A percentile compares a stretch with the other conserved stretches of the same genome.
phyloP scores from a whole-genome alignment of 2,113 vertebrate species.

The Oriolus oriolus region DNA sequence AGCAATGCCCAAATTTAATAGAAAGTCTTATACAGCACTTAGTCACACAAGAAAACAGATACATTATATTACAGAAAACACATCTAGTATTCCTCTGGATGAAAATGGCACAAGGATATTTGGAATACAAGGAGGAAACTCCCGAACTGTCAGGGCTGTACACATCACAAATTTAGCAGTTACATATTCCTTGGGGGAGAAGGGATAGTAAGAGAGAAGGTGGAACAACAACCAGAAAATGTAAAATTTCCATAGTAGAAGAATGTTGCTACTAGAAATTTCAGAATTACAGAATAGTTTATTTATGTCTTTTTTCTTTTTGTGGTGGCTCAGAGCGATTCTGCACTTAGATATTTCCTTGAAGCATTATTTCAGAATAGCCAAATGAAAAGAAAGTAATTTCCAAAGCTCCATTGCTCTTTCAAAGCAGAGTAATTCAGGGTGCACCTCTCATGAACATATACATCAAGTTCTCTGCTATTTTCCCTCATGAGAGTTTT shows the following conservation, averaged over 20 bases:
- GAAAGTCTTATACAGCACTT: not conserved
- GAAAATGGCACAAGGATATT: not conserved
- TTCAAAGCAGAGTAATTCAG: not conserved
- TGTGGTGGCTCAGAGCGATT: not conserved
- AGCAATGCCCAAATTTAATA: not conserved
- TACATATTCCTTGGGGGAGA: not conserved
- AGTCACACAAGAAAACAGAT: not conserved
- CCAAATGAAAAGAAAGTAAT: not conserved
- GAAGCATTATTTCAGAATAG: not conserved
- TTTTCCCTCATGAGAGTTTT: not conserved
- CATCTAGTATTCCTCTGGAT: not conserved
- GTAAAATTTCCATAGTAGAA: not conserved
- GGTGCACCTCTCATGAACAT: not conserved
- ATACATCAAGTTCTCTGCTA: not conserved
- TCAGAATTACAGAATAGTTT: not conserved
- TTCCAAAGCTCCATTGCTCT: not conserved
- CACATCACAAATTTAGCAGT: not conserved
- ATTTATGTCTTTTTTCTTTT: not conserved
- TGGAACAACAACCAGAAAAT: not conserved
- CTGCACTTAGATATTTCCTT: not conserved
- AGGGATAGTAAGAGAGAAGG: not conserved
- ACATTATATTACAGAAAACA: not conserved
- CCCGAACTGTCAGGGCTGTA: not conserved
- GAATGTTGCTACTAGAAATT: not conserved
- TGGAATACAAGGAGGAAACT: not conserved